Evolutionary conservation across 2,797 vertebrate species (phyloP), one percentile per base, ranked within the genome.

Genomic region (Todus mexicanus): DNA sequence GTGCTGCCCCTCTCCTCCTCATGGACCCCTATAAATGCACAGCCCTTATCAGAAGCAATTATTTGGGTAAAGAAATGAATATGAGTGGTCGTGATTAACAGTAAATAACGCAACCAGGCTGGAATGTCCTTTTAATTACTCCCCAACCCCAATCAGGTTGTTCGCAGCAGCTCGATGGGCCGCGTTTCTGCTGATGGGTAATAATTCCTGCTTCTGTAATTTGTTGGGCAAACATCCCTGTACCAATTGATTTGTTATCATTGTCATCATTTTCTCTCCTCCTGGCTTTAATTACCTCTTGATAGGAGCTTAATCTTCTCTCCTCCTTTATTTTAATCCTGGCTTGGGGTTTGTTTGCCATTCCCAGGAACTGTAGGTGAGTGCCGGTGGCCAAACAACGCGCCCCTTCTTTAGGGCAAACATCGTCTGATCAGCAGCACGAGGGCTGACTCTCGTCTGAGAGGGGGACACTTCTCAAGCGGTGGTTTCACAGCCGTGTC

Each of bases 1-100:
- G 48, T 87, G 48, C 92, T 72, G 31, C 35, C 61, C 84, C 26
- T 10, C 65, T 87, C 64, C 77, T 80, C 82, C 48, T 71, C 9
- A 1, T 5, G 11, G 37, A 22, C 76, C 45, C 87, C 90, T 96
- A 94, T 97, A 96, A 94, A 96, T 96, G 68, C 25, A 19, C 73
- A 87, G 38, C 73, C 65, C 91, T 96, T 97, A 97, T 97, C 96
- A 92, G 87, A 35, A 92, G 61, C 54, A 89, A 84, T 94, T 96
- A 91, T 77, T 95, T 97, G 92, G 48, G 59, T 74, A 95, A 89
- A 95, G 80, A 96, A 69, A 95, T 20, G 37, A 79, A 91, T 75
- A 66, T 38, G 76, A 84, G 75, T 61, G 64, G 63, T 76, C 27
- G 27, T 35, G 66, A 95, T 93, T 70, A 95, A 94, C 60, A 86